phyloP scores from a whole-genome alignment of 2,888 invertebrate genomes.

The Leptinotarsa haldemani region DNA sequence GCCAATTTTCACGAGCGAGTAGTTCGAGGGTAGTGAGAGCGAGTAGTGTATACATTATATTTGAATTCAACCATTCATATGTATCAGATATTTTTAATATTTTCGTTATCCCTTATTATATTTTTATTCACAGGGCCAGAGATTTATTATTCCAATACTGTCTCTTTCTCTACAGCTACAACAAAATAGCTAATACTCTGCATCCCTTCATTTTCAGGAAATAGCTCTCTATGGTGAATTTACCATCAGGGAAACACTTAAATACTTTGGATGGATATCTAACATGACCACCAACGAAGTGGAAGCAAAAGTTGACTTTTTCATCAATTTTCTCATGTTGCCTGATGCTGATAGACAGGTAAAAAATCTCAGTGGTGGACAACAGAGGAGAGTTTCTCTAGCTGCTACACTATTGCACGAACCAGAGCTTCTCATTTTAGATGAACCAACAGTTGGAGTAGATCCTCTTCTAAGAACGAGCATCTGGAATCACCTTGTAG shows the following conservation, averaged over 20 bases:
- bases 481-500: slow-evolving; percentile 94
- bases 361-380: slow-evolving; percentile 77
- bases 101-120: too few species aligned
- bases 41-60: too few species aligned
- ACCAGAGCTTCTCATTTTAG: slow-evolving; percentile 88
- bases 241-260: slow-evolving; percentile 62
- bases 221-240: slow-evolving; percentile 64
- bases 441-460: slow-evolving; percentile 93
- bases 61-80: too few species aligned
- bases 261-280: slow-evolving; percentile 64
- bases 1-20: too few species aligned
- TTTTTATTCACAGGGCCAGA: too few species aligned
- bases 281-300: slow-evolving; percentile 59
- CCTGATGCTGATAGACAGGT: slow-evolving; percentile 81
- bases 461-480: slow-evolving; percentile 91
- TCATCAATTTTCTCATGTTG: slow-evolving; percentile 61
- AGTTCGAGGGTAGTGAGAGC: too few species aligned
- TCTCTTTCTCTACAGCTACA: too few species aligned
- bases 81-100: too few species aligned
- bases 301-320: slow-evolving; percentile 59
- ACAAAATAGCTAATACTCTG: too few species aligned
- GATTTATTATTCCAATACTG: too few species aligned
- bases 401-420: slow-evolving; percentile 90
- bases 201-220: slow-evolving; percentile 48
- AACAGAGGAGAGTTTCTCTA: slow-evolving; percentile 89